A percentile compares a stretch with the other conserved stretches of the same genome.
These are phyloP conservation scores for Macroglossus sobrinus DNA, from an alignment of 2,113 vertebrate genomes.

Conservation along the genomic window DNA sequence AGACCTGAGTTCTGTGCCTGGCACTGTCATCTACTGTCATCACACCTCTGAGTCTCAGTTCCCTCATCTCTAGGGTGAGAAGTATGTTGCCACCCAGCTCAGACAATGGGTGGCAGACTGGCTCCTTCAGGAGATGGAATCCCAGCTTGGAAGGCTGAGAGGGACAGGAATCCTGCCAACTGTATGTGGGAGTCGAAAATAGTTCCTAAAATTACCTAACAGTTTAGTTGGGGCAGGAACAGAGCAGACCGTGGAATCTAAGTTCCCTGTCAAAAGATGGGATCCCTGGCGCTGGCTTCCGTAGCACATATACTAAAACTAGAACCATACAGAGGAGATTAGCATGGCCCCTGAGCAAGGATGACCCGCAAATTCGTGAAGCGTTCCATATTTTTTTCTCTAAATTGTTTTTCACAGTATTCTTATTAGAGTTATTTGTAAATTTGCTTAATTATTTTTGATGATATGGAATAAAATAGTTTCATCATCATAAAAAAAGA, in stretches of 20 bases:
- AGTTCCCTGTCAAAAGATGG: background rate
- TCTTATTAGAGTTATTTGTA: background rate
- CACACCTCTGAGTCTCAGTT: background rate
- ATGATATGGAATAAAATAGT: background rate
- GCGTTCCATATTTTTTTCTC: background rate
- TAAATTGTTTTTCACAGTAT: background rate
- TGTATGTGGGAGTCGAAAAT: background rate
- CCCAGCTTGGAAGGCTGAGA: background rate
- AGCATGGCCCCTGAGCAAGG: too few species aligned
- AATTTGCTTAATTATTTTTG: constrained; percentile 4
- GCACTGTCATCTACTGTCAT: background rate
- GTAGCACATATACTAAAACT: too few species aligned
- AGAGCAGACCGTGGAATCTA: background rate
- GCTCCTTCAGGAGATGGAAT: background rate
- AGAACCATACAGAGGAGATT: too few species aligned
- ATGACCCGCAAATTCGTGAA: too few species aligned
- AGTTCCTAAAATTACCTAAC: background rate
- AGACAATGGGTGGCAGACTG: background rate
- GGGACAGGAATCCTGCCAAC: background rate
- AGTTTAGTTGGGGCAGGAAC: background rate
- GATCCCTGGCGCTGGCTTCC: too few species aligned
- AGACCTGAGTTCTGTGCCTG: background rate
- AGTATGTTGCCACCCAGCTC: background rate
- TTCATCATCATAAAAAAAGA: background rate
- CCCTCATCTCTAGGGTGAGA: background rate